Evolutionary conservation across 2,113 vertebrate species (phyloP).

Genomic region (Sinocyclocheilus rhinocerous): DNA sequence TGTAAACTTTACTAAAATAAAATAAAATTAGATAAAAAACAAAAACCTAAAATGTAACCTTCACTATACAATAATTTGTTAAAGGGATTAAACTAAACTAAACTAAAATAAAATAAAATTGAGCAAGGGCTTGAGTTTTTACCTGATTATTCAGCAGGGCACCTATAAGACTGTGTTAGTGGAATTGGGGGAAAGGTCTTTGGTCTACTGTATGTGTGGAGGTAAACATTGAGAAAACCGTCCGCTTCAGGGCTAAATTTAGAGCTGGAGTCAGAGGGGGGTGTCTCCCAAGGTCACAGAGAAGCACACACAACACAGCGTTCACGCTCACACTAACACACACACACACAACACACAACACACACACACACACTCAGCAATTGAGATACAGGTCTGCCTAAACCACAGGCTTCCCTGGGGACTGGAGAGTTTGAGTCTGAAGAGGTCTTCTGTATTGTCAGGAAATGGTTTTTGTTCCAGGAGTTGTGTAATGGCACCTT

Average conservation of each 20-base stretch:
- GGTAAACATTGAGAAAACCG: conserved; percentile 7
- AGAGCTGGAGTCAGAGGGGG: conserved; percentile 40
- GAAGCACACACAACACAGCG: not conserved
- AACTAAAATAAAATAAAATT: not conserved
- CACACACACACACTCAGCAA: not conserved
- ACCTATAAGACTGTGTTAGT: not conserved
- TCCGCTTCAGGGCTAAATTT: conserved; percentile 34
- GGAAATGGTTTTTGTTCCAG: conserved; percentile 2
- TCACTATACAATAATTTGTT: no score
- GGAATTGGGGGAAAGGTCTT: conserved; percentile 24
- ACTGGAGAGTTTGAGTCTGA: conserved; percentile 15
- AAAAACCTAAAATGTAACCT: no score
- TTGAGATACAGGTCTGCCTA: conserved; percentile 35
- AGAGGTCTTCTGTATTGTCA: conserved; percentile 13
- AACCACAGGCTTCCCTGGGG: conserved; percentile 12
- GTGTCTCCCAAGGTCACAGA: conserved; percentile 12
- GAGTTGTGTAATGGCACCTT: conserved; percentile 33
- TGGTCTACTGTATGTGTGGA: not conserved
- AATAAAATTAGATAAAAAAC: no score
- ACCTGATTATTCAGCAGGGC: not conserved
- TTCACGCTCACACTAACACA: conserved; percentile 13
- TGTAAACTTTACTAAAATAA: not conserved
- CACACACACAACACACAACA: conserved; percentile 9
- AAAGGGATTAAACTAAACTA: not conserved
- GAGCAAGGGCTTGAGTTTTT: no score